A percentile compares a stretch with the other conserved stretches of the same genome.
Conservation (phyloP, 1,140 invertebrate genomes). For the Dufourea novaeangliae region DNA sequence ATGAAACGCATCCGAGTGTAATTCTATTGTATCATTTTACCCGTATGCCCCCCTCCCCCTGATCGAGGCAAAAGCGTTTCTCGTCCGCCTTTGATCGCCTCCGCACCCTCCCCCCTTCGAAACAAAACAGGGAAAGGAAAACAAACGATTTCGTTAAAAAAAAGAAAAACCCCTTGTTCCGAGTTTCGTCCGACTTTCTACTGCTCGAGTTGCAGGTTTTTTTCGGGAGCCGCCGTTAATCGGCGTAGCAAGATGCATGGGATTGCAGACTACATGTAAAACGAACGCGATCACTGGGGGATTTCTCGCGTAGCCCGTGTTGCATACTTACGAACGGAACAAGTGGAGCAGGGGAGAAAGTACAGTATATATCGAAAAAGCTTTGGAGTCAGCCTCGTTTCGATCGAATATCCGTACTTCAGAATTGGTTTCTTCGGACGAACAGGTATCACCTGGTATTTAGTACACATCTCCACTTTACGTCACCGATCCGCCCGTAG, state of each 20-base stretch:
- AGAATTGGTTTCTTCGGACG: too few relatives aligned
- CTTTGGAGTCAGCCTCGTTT: too few relatives aligned
- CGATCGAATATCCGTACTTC: too few relatives aligned
- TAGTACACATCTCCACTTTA: too few relatives aligned
- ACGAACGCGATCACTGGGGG: not conserved
- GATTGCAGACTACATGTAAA: not conserved
- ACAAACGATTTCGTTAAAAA: not conserved
- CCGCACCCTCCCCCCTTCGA: too few relatives aligned
- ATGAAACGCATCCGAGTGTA: slow-evolving; percentile 25
- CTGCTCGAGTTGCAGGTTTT: not conserved
- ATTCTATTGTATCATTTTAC: slow-evolving; percentile 31
- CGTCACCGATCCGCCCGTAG: too few relatives aligned
- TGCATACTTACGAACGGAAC: slow-evolving; percentile 22
- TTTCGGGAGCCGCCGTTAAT: slow-evolving; percentile 4
- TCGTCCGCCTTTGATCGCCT: not conserved
- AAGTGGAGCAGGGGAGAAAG: slow-evolving; percentile 40
- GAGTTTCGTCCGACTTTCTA: slow-evolving; percentile 10
- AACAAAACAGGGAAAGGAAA: not conserved
- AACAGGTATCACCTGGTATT: too few relatives aligned
- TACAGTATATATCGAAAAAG: not conserved
- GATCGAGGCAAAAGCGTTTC: too few relatives aligned
- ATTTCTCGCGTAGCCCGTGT: not conserved
- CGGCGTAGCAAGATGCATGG: not conserved
- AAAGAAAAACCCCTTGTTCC: not conserved
- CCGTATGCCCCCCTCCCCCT: not conserved